Evolutionary conservation across 2,888 invertebrate species (phyloP), one percentile per base, ranked within the genome.

Genomic region (Pseudococcus viburni): DNA sequence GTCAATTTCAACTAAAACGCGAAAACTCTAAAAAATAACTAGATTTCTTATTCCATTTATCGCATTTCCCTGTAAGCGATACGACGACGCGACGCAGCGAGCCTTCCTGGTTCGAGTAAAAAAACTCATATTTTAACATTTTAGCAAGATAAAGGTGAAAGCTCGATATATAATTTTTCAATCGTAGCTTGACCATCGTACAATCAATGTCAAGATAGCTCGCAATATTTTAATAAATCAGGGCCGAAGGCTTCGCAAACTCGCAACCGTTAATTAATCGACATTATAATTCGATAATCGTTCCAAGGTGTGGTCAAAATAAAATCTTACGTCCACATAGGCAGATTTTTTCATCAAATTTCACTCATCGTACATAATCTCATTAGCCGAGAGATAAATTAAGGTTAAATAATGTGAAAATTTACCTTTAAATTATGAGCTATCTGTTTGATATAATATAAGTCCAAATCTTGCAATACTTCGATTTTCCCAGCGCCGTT

Each of bases 371-470:
- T 22, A n/a, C n/a, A n/a, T n/a, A 64, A 22, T 64, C 64, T 64
- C 11, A 64, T 22, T 9, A 6, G 64, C 64, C 0, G 8, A n/a
- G 55, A 55, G 55, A 55, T 55, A 55, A 55, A n/a, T 68, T 64
- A 42, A 51, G 48, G n/a, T 55, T 48, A 68, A 68, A 68, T 11
- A 68, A 68, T 42, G 42, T 7, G 0, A 33, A 33, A 73, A 77
- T 89, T 89, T 92, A 93, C 93, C 93, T 93, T 93, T 88, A 93
- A 91, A 90, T 93, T 93, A 90, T 93, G 93, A 84, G 93, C 93
- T 89, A 93, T 93, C 91, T 93, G 93, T 85, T 93, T 92, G 90
- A 93, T 93, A 91, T 93, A 93, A 91, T 93, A 93, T 86, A 93
- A 91, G 90, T 93, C 93, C 90, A 93, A 91, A 91, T 93, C 93